phyloP scores from a whole-genome alignment of 2,888 invertebrate species.

The Nemotelus nigrinus region DNA sequence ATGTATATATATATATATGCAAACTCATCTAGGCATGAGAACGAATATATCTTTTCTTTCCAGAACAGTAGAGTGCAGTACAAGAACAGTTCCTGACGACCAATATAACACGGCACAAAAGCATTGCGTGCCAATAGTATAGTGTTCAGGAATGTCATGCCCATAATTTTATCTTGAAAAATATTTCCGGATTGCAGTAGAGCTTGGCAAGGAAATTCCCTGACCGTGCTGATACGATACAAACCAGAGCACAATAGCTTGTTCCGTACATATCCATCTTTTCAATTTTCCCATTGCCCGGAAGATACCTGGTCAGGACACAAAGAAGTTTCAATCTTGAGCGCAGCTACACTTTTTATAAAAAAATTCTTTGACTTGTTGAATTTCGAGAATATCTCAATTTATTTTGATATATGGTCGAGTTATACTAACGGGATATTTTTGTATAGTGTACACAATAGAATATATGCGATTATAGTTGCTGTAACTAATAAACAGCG shows the following conservation, averaged over 20 bases:
- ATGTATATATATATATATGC: too few relatives aligned
- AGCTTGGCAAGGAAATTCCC: constrained; percentile 38
- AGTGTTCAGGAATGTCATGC: constrained; percentile 45
- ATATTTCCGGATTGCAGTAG: constrained; percentile 48
- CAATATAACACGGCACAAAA: background rate
- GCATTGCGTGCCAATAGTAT: constrained; percentile 22
- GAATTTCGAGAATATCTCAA: too few relatives aligned
- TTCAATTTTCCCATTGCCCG: background rate
- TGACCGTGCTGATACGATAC: constrained; percentile 24
- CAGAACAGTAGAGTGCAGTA: background rate
- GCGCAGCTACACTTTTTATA: too few relatives aligned
- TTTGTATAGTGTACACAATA: too few relatives aligned
- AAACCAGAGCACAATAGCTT: constrained; percentile 15
- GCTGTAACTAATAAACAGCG: too few relatives aligned
- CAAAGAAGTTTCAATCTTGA: background rate
- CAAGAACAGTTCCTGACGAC: constrained; percentile 5
- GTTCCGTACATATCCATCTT: constrained; percentile 18
- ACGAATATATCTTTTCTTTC: background rate
- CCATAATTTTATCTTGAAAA: constrained; percentile 50
- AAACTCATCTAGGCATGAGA: too few relatives aligned
- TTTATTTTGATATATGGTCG: too few relatives aligned
- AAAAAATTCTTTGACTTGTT: too few relatives aligned
- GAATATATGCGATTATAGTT: too few relatives aligned
- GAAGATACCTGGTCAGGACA: background rate
- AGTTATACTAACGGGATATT: too few relatives aligned